Percentiles rank a stretch among this genome's conserved stretches.
Conservation (phyloP, 2,113 vertebrate genomes). For the Bufo gargarizans region DNA sequence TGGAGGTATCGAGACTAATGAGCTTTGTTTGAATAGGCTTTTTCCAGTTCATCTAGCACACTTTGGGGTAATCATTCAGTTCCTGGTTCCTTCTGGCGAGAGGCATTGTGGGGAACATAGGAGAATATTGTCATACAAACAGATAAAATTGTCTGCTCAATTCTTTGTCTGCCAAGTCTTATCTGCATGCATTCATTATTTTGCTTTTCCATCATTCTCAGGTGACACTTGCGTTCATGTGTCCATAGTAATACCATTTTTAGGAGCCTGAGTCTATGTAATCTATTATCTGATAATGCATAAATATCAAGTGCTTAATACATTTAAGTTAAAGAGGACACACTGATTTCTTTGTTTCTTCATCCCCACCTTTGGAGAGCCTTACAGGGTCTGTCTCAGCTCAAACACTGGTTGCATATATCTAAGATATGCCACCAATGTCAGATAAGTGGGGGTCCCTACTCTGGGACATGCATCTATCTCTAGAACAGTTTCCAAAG, state of each 20-base stretch:
- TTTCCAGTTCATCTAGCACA: conserved; percentile 92
- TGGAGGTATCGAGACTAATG: conserved; percentile 89
- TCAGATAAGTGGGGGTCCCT: too few relatives aligned
- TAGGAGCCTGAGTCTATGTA: neutral
- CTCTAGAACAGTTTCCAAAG: too few relatives aligned
- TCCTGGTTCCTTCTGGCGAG: conserved; percentile 81
- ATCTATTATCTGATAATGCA: neutral
- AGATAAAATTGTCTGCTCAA: conserved; percentile 70
- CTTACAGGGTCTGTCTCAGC: too few relatives aligned
- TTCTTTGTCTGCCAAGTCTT: neutral
- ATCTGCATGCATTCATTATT: neutral
- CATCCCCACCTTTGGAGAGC: too few relatives aligned
- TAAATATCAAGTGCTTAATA: neutral
- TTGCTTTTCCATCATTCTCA: neutral
- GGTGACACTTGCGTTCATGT: neutral
- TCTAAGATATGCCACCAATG: too few relatives aligned
- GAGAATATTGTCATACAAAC: conserved; percentile 76
- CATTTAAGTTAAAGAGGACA: neutral
- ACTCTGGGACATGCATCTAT: too few relatives aligned
- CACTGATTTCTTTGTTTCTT: too few relatives aligned
- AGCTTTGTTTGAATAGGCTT: conserved; percentile 92
- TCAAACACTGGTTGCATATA: too few relatives aligned
- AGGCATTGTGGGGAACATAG: conserved; percentile 80
- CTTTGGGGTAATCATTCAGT: conserved; percentile 89
- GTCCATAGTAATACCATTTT: neutral